Conservation (phyloP, 2,888 invertebrate genomes). For the Sycophila texana region DNA sequence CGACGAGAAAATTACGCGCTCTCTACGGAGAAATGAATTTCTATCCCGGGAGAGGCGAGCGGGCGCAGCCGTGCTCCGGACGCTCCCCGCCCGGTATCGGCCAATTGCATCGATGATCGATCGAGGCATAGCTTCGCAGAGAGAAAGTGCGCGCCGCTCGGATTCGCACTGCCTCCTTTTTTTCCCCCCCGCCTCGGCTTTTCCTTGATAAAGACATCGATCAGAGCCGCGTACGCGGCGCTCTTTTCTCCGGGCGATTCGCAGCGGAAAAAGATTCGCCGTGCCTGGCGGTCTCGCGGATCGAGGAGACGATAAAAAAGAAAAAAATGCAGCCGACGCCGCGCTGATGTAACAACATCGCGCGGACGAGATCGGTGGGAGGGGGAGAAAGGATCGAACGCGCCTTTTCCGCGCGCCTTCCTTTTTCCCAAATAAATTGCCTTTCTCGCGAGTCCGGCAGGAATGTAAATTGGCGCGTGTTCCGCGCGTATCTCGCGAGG, state of each 20-base stretch:
- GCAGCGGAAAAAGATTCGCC: neutral
- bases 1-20: neutral
- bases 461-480: slow-evolving; percentile 34
- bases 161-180: slow-evolving; percentile 9
- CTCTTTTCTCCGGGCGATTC: neutral
- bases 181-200: slow-evolving; percentile 16
- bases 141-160: slow-evolving; percentile 47
- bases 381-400: neutral
- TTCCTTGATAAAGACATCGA: slow-evolving; percentile 54
- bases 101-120: slow-evolving; percentile 49
- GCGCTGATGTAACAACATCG: neutral
- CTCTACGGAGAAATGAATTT: slow-evolving; percentile 22
- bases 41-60: slow-evolving; percentile 4
- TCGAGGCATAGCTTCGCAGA: slow-evolving; percentile 38
- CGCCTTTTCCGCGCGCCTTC: slow-evolving; percentile 5
- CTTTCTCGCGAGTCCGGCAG: slow-evolving; percentile 32
- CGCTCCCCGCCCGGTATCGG: slow-evolving; percentile 28
- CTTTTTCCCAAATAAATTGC: slow-evolving; percentile 37
- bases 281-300: neutral
- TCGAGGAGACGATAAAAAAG: neutral
- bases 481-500: slow-evolving; percentile 25
- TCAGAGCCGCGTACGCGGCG: slow-evolving; percentile 8
- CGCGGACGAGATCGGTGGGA: slow-evolving; percentile 5
- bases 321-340: neutral
- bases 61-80: slow-evolving; percentile 19